A percentile compares a stretch with the other conserved stretches of the same genome.
Evolutionary conservation across 2,888 invertebrate genomes (phyloP).

Genomic region (Sepioteuthis lessoniana): DNA sequence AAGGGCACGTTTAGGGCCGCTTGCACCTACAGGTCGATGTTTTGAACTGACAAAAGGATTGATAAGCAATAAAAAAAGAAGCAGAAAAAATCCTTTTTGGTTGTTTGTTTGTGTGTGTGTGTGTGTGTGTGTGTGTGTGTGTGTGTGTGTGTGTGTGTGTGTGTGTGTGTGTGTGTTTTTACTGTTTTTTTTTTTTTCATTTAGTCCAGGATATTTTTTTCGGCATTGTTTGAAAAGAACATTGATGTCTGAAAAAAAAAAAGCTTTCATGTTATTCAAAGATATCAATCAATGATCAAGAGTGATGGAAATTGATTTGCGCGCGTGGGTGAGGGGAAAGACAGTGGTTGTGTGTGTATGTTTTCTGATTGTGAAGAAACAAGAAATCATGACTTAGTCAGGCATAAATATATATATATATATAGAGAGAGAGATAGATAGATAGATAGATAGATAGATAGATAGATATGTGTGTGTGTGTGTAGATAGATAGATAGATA

Average conservation of each 20-base stretch:
- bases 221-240: not conserved
- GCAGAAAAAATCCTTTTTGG: too few relatives aligned
- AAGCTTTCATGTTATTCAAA: not conserved
- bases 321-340: too few relatives aligned
- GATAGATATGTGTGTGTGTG: too few relatives aligned
- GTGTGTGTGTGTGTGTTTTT: too few relatives aligned
- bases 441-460: too few relatives aligned
- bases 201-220: not conserved
- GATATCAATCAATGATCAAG: not conserved
- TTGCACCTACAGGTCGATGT: not conserved
- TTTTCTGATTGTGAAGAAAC: not conserved
- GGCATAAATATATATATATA: too few relatives aligned
- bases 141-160: too few relatives aligned
- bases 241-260: not conserved
- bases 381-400: not conserved
- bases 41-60: not conserved
- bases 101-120: too few relatives aligned
- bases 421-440: too few relatives aligned
- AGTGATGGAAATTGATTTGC: not conserved
- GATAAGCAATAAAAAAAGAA: not conserved
- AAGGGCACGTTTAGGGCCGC: too few relatives aligned
- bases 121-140: too few relatives aligned
- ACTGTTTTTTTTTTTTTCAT: not conserved
- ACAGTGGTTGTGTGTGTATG: not conserved
- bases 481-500: too few relatives aligned